phyloP scores from a whole-genome alignment of 1,140 invertebrate genomes.

The Harpegnathos saltator region DNA sequence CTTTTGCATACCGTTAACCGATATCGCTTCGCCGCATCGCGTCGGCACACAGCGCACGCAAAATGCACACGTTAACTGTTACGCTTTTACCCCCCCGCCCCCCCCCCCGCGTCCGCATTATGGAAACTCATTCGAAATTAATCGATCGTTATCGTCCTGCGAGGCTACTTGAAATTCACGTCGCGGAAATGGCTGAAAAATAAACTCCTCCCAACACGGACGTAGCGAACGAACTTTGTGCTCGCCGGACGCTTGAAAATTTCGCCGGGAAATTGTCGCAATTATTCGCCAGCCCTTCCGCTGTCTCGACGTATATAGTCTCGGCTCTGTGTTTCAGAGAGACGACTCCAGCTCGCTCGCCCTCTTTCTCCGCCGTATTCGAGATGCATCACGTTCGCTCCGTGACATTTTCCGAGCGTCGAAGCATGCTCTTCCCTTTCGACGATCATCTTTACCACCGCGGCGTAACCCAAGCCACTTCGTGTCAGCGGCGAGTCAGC shows the following conservation, averaged over 20 bases:
- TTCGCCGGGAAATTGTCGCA: conserved; percentile 2
- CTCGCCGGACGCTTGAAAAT: neutral
- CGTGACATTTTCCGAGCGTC: conserved; percentile 49
- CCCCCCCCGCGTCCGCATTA: no score
- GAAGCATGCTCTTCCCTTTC: conserved; percentile 47
- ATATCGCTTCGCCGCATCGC: no score
- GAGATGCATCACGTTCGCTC: conserved; percentile 47
- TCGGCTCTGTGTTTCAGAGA: conserved; percentile 6
- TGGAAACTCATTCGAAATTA: no score
- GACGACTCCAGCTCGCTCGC: neutral
- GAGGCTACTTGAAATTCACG: no score
- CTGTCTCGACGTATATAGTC: neutral
- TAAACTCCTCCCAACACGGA: neutral
- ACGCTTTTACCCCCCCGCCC: no score
- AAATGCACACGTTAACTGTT: no score
- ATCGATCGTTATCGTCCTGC: no score
- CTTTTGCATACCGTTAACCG: neutral
- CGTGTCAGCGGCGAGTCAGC: conserved; percentile 60
- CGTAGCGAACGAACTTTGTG: neutral
- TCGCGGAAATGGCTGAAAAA: neutral
- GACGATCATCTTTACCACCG: conserved; percentile 54
- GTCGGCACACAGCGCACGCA: neutral
- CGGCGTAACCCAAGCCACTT: conserved; percentile 58
- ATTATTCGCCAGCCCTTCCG: neutral
- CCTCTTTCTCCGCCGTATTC: conserved; percentile 1